Evolutionary conservation across 2,113 vertebrate species (phyloP), one percentile per base, ranked within the genome.

Genomic region (Cynoglossus semilaevis): DNA sequence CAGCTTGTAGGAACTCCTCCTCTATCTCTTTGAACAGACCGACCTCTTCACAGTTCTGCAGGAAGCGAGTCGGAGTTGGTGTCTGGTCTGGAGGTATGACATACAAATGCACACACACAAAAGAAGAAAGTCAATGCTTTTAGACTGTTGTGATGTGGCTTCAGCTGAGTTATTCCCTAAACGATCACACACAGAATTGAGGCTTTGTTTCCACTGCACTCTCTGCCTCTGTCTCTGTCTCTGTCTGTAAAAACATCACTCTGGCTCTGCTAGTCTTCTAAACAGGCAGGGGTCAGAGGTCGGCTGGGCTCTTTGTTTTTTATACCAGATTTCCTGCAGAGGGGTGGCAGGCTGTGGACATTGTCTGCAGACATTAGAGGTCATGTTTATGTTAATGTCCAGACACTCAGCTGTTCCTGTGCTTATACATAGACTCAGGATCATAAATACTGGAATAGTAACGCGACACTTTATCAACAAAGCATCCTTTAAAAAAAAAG

Each of bases 21-120:
- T 97, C 96, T 5, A 99, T 93, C 59, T 99, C 97, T 12, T 91
- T 96, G 88, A 99, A 99, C 73, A 99, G 93, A 16, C 96, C 96
- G 6, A 98, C 97, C 83, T 98, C 97, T 69, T 98, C 97, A 64
- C 97, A 98, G 87, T 97, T 98, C 90, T 95, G 95, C 88, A 99
- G 87, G 85, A 99, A 98, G 46, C 94, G 91, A 0, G 97, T 98
- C 16, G 97, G 97, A 0, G 97, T 99, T 0, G 97, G 97, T 51
- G 97, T 99, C 87, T 98, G 94, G 90, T 98, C 96, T 98, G 79
- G 80, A 90, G 80, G 44, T 40, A 87, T 58, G 1, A 56, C 14
- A 50, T 15, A 47, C 15, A 64, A 29, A 58, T 4, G 17, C 29
- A 57, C 41, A 76, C 18, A 51, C 4, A 60, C 9, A 51, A 51